Base-by-base conservation (phyloP, 2,888 invertebrate genomes). In the Trichopoda pennipes region DNA sequence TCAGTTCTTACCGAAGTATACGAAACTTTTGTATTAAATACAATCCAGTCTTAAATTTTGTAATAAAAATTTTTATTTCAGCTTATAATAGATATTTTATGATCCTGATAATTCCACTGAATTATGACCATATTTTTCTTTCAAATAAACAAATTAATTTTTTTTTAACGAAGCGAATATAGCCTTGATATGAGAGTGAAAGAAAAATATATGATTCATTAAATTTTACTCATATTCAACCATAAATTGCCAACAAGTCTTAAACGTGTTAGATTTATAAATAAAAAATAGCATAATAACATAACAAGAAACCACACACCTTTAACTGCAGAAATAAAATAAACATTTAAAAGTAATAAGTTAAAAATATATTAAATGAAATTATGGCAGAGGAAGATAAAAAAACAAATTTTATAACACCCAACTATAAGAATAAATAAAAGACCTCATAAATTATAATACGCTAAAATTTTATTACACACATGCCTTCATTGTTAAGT, bases 361-460 rank as follows among this genome's bases (percentile, higher is more conserved):
- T 49, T 17, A 19, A 17, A 49, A 49, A 49, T 14, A 16, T 49
- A 19, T 17, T n/a, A 51, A 16, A 49, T 1, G 17, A 21, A 19
- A n/a, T 76, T 28, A 21, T 35, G 23, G 16, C 14, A 9, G 28
- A 58, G 23, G n/a, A n/a, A 28, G 23, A 53, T 49, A 23, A 55
- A 56, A 55, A 56, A 51, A 47, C 58, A 60, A 61, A 73, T 58
- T 77, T 74, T 70, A 81, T 77, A 81, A 77, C 64, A 78, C 73
- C 66, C 44, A 69, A 81, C 42, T 47, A 64, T 69, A 74, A 64
- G 63, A 73, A 32, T 51, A 58, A 64, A 81, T 74, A 78, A 77
- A 77, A 69, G 47, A 74, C 53, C 77, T 60, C 81, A 81, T 81
- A 81, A 81, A 81, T 81, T 81, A 81, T 74, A 73, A 74, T 53